Evolutionary conservation across 2,888 invertebrate genomes (phyloP).

Genomic region (Bursaphelenchus okinawaensis): DNA sequence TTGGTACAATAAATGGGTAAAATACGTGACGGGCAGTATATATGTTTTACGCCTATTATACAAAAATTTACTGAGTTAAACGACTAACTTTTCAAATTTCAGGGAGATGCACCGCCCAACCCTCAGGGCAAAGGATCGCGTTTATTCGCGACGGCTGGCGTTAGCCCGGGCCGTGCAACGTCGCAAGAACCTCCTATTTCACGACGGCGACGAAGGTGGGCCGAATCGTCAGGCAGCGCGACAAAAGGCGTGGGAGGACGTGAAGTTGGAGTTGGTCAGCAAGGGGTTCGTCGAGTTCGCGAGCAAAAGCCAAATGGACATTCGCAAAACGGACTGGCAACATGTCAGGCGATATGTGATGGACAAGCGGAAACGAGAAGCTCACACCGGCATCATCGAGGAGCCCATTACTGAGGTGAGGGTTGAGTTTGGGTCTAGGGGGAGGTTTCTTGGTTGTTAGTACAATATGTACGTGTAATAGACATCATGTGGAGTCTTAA

Average conservation of each 20-base stretch:
- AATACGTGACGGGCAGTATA: too few species aligned
- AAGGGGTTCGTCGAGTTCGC: conserved; percentile 3
- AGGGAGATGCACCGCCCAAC: background rate
- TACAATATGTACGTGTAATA: too few species aligned
- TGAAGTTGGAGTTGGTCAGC: background rate
- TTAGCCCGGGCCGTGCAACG: conserved; percentile 4
- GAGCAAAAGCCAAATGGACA: conserved; percentile 1
- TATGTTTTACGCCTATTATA: too few species aligned
- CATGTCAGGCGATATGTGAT: conserved; percentile 10
- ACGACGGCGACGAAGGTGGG: background rate
- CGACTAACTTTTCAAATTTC: too few species aligned
- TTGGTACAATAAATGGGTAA: too few species aligned
- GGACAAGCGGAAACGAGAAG: conserved; percentile 9
- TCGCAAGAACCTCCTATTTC: conserved; percentile 4
- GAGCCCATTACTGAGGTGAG: conserved; percentile 11
- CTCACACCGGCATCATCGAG: background rate
- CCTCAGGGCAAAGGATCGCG: conserved; percentile 1
- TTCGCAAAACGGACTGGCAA: conserved; percentile 12
- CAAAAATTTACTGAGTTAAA: too few species aligned
- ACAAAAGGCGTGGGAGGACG: conserved; percentile 5
- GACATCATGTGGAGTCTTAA: too few species aligned
- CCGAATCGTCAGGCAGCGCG: background rate
- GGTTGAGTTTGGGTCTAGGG: too few species aligned
- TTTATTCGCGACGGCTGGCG: conserved; percentile 4
- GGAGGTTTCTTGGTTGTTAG: too few species aligned